A percentile compares a stretch with the other conserved stretches of the same genome.
phyloP scores from a whole-genome alignment of 1,140 invertebrate species.

The Leguminivora glycinivorella region DNA sequence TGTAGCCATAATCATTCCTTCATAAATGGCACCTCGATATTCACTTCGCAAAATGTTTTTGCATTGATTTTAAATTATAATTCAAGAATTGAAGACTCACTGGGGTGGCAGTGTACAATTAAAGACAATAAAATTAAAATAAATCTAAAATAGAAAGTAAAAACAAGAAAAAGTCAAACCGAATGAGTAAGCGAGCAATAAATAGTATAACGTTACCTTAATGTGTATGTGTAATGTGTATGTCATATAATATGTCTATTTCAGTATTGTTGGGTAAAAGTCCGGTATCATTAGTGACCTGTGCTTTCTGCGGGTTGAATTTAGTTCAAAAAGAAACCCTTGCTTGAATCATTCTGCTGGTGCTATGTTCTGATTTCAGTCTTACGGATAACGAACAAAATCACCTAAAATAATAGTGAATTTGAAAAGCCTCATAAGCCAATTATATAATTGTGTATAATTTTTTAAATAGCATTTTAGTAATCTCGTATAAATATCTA shows the following conservation, averaged over 20 bases:
- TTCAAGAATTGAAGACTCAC: conserved; percentile 23
- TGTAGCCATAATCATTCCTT: conserved; percentile 69
- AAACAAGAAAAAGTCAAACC: conserved; percentile 15
- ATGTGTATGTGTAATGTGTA: conserved; percentile 33
- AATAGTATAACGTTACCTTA: conserved; percentile 18
- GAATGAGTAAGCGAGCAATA: conserved; percentile 25
- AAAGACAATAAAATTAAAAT: conserved; percentile 18
- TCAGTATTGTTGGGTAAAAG: conserved; percentile 37
- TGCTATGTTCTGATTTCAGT: conserved; percentile 72
- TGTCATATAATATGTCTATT: conserved; percentile 31
- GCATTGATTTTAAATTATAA: conserved; percentile 39
- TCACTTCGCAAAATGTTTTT: conserved; percentile 50
- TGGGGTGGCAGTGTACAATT: conserved; percentile 28
- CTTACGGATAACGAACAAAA: conserved; percentile 70
- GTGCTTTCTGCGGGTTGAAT: conserved; percentile 60
- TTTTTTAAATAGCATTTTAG: conserved; percentile 72
- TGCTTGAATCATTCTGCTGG: conserved; percentile 52
- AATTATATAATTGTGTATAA: conserved; percentile 75
- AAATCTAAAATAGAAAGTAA: conserved; percentile 20
- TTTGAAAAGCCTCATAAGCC: conserved; percentile 75
- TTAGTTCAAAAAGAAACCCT: conserved; percentile 36
- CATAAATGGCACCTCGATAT: conserved; percentile 72
- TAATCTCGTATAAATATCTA: conserved; percentile 79
- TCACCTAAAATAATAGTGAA: conserved; percentile 65
- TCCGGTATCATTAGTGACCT: conserved; percentile 48